A percentile compares a stretch with the other conserved stretches of the same genome.
Conservation (phyloP, 1,140 invertebrate genomes). For the Coptotermes formosanus region DNA sequence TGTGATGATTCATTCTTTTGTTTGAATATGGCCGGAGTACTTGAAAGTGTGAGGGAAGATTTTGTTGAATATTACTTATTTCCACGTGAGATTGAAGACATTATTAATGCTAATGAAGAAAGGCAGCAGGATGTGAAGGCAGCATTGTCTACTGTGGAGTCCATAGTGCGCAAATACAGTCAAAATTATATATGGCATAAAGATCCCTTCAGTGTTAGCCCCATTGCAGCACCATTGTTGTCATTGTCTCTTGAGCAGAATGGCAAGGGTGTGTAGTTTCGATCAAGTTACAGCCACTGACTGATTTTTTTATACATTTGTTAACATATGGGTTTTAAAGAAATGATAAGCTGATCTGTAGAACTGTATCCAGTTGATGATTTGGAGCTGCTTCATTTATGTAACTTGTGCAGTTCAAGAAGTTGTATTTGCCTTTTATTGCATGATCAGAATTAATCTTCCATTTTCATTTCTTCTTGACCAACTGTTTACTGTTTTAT, state of each 20-base stretch:
- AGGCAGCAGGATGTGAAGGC: constrained; percentile 40
- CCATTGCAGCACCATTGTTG: constrained; percentile 47
- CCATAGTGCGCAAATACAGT: constrained; percentile 44
- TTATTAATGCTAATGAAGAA: constrained; percentile 44
- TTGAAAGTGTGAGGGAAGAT: constrained; percentile 59
- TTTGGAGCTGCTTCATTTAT: no score
- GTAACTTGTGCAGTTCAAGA: no score
- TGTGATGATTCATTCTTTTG: constrained; percentile 20
- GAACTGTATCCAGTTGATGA: no score
- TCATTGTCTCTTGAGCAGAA: constrained; percentile 47
- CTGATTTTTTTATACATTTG: no score
- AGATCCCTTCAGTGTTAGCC: constrained; percentile 57
- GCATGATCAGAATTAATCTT: no score
- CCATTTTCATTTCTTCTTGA: no score
- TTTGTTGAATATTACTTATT: constrained; percentile 70
- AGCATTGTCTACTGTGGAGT: constrained; percentile 25
- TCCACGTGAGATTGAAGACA: constrained; percentile 48
- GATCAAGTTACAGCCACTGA: neutral
- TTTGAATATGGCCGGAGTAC: constrained; percentile 38
- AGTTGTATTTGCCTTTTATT: no score
- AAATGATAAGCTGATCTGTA: no score
- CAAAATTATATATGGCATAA: constrained; percentile 66
- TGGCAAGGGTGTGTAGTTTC: neutral
- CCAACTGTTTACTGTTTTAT: no score
- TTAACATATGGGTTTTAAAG: no score